phyloP scores from a whole-genome alignment of 2,113 vertebrate genomes.

The Hippoglossus stenolepis region DNA sequence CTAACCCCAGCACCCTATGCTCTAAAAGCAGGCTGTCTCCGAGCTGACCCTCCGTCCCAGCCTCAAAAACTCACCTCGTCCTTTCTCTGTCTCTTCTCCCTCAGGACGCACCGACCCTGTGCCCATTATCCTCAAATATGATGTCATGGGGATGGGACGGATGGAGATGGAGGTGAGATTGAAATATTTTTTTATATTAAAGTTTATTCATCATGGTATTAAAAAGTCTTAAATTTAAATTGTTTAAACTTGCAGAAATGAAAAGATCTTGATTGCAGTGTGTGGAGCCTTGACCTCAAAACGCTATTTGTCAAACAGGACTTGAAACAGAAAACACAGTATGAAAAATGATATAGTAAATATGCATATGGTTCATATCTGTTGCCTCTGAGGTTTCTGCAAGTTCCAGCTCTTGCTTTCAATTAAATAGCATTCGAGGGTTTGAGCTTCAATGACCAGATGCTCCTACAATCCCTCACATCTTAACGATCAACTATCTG shows the following conservation, averaged over 20 bases:
- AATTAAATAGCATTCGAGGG: not conserved
- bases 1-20: conserved; percentile 98
- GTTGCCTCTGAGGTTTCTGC: not conserved
- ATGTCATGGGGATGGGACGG: conserved; percentile 99
- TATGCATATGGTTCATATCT: not conserved
- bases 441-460: not conserved
- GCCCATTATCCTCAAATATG: conserved; percentile 98
- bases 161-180: conserved; percentile 97
- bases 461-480: too few relatives aligned
- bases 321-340: not conserved
- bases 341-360: not conserved
- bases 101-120: conserved; percentile 98
- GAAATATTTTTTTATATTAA: too few relatives aligned
- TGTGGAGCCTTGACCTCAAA: not conserved
- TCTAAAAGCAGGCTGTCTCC: conserved; percentile 84
- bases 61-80: conserved; percentile 65
- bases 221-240: too few relatives aligned
- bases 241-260: not conserved
- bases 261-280: too few relatives aligned
- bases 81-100: conserved; percentile 80
- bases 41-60: conserved; percentile 36
- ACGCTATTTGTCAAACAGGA: not conserved
- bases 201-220: too few relatives aligned
- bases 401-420: not conserved
- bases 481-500: not conserved